phyloP scores from a whole-genome alignment of 2,797 vertebrate genomes.

The Anabas testudineus region DNA sequence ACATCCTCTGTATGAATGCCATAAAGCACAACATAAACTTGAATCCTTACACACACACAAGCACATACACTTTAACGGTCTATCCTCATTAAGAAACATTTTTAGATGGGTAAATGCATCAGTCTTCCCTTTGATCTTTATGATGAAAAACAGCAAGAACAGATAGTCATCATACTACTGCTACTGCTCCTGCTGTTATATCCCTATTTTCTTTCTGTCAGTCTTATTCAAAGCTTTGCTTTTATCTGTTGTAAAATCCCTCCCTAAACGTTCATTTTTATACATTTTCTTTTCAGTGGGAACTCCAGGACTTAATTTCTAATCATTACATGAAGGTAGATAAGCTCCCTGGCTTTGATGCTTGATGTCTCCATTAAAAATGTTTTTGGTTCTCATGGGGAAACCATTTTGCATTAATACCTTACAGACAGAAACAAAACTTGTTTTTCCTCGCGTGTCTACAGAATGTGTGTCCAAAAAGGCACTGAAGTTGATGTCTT shows the following conservation, averaged over 20 bases:
- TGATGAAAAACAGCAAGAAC: slow-evolving; percentile 33
- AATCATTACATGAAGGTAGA: slow-evolving; percentile 53
- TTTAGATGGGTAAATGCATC: slow-evolving; percentile 39
- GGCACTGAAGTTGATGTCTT: slow-evolving; percentile 10
- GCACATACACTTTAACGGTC: background rate
- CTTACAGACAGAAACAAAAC: slow-evolving; percentile 18
- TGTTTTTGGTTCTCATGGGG: slow-evolving; percentile 34
- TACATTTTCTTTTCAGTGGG: slow-evolving; percentile 41
- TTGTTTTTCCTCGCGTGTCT: slow-evolving; percentile 14
- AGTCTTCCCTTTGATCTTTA: slow-evolving; percentile 58
- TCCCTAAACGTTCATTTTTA: slow-evolving; percentile 21
- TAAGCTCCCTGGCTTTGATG: slow-evolving; percentile 53
- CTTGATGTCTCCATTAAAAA: slow-evolving; percentile 50
- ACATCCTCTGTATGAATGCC: slow-evolving; percentile 38
- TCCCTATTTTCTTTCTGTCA: slow-evolving; percentile 22
- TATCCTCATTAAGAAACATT: slow-evolving; percentile 46
- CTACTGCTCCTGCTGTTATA: background rate
- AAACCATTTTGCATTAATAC: slow-evolving; percentile 16
- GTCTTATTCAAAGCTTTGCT: slow-evolving; percentile 43
- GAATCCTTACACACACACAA: background rate
- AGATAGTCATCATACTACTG: slow-evolving; percentile 25
- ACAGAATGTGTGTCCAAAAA: slow-evolving; percentile 20
- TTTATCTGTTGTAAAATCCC: slow-evolving; percentile 42
- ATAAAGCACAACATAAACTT: slow-evolving; percentile 2
- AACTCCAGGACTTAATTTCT: slow-evolving; percentile 55